A percentile compares a stretch with the other conserved stretches of the same genome.
These are phyloP conservation scores for Macroramphosus scolopax DNA, from an alignment of 2,797 vertebrate genomes.

Conservation along the genomic window DNA sequence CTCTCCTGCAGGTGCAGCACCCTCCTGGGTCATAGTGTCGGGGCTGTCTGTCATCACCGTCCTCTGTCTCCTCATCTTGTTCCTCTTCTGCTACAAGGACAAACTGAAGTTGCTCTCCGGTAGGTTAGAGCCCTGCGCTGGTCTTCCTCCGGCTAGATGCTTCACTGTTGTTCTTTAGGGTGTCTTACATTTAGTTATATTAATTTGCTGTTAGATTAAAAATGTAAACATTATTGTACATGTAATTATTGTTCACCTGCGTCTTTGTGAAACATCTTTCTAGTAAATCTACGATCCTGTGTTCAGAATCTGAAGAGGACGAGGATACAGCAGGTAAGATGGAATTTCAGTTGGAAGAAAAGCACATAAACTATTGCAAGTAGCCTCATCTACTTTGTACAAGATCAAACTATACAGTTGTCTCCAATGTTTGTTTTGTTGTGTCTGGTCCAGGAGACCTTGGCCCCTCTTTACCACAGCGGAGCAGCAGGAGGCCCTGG, in stretches of 20 bases:
- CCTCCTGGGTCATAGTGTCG: constrained; percentile 76
- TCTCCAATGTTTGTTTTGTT: neutral
- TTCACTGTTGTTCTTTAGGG: no score
- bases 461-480: constrained; percentile 74
- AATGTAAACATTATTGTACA: no score
- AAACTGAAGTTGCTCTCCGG: constrained; percentile 79
- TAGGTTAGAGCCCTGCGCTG: constrained; percentile 33
- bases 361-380: no score
- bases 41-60: constrained; percentile 75
- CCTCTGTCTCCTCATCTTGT: constrained; percentile 75
- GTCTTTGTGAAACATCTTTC: constrained; percentile 10
- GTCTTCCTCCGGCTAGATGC: no score
- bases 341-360: neutral
- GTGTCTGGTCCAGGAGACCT: constrained; percentile 67
- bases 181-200: no score
- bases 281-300: constrained; percentile 80
- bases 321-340: constrained; percentile 78
- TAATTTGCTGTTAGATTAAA: no score
- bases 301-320: constrained; percentile 82
- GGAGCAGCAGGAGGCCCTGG: constrained; percentile 45
- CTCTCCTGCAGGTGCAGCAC: constrained; percentile 48
- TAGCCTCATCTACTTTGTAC: no score
- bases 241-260: neutral
- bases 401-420: no score
- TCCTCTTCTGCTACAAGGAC: constrained; percentile 82